Evolutionary conservation across 2,888 invertebrate species (phyloP).

Genomic region (Xanthostigma xanthostigma): DNA sequence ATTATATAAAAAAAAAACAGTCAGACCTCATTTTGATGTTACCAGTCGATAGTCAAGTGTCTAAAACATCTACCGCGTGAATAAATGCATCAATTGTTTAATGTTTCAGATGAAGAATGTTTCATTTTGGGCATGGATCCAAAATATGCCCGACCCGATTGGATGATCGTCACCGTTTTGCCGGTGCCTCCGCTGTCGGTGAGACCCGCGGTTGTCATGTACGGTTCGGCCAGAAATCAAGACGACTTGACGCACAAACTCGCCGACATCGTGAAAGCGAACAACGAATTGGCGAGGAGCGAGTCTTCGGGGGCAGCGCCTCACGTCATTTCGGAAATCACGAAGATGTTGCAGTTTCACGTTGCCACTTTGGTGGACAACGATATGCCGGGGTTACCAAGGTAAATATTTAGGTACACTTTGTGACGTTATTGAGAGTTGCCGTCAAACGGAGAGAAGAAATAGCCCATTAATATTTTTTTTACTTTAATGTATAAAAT

Average conservation of each 20-base stretch:
- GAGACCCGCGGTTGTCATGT: conserved; percentile 96
- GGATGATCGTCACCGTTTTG: conserved; percentile 97
- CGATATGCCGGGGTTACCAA: conserved; percentile 95
- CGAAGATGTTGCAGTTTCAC: conserved; percentile 96
- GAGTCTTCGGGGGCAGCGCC: conserved; percentile 95
- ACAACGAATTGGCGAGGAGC: conserved; percentile 88
- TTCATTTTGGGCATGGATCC: conserved; percentile 93
- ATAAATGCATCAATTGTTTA: too few relatives aligned
- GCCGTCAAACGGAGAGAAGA: too few relatives aligned
- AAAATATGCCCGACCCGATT: conserved; percentile 93
- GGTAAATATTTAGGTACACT: too few relatives aligned
- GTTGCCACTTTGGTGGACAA: conserved; percentile 97
- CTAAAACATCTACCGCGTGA: too few relatives aligned
- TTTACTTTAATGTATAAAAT: too few relatives aligned
- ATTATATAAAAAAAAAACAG: too few relatives aligned
- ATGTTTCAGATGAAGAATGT: conserved; percentile 81
- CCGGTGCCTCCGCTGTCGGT: conserved; percentile 96
- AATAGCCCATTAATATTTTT: too few relatives aligned
- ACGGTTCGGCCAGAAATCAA: conserved; percentile 96
- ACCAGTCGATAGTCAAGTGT: too few relatives aligned
- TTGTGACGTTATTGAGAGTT: too few relatives aligned
- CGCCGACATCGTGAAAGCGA: conserved; percentile 95
- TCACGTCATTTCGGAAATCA: conserved; percentile 92
- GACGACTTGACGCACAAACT: conserved; percentile 99
- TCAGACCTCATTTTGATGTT: too few relatives aligned